Conservation (phyloP, 2,888 invertebrate species). For the Ceriagrion tenellum region DNA sequence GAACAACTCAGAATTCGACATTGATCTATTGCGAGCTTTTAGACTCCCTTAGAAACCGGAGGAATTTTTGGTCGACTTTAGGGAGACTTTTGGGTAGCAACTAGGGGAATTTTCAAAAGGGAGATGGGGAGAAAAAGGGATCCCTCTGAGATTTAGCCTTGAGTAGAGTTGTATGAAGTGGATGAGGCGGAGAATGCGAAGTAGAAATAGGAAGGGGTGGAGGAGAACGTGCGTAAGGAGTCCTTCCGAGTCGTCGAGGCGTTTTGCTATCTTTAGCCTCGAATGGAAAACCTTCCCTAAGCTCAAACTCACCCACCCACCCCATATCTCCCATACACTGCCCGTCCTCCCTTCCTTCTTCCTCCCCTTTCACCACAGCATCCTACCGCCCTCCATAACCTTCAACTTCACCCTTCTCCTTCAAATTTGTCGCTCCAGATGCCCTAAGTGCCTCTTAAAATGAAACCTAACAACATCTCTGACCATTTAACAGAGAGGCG, state of each 20-base stretch:
- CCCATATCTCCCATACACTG: background rate
- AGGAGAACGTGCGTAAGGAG: conserved; percentile 20
- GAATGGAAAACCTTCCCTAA: conserved; percentile 17
- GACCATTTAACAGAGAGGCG: background rate
- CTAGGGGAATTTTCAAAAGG: background rate
- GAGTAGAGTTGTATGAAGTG: background rate
- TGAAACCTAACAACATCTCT: background rate
- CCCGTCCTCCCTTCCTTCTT: background rate
- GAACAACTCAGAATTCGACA: background rate
- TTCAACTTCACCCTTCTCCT: background rate
- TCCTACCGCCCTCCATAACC: background rate
- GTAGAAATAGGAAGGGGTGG: conserved; percentile 58
- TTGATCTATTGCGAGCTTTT: background rate
- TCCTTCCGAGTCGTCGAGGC: conserved; percentile 54
- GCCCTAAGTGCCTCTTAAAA: background rate
- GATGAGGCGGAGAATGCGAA: conserved; percentile 1
- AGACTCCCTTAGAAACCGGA: background rate
- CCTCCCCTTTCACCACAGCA: background rate
- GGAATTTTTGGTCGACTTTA: background rate
- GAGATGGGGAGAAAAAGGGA: background rate
- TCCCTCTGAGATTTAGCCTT: conserved; percentile 25
- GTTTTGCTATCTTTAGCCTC: conserved; percentile 61
- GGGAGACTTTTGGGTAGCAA: background rate
- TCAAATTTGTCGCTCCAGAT: background rate
- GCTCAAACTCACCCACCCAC: background rate